Conservation (phyloP, 2,888 invertebrate genomes). For the Polylopha cassiicola region DNA sequence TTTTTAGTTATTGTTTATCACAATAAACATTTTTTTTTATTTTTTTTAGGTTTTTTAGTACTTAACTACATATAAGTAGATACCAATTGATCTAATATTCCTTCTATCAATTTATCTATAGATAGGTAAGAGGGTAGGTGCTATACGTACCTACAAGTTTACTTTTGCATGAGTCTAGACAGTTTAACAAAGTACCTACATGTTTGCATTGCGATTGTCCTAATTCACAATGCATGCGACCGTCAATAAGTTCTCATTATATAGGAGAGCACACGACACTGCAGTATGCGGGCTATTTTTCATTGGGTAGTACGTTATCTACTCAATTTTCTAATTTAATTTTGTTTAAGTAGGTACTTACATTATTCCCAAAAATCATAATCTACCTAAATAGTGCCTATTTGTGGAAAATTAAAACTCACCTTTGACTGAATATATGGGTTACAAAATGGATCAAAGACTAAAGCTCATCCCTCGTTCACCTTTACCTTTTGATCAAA, state of each 20-base stretch:
- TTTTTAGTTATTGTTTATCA: too few species aligned
- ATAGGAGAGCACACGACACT: neutral
- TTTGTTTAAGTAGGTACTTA: neutral
- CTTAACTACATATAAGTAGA: too few species aligned
- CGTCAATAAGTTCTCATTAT: conserved; percentile 24
- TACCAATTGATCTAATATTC: too few species aligned
- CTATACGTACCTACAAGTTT: too few species aligned
- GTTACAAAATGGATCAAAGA: neutral
- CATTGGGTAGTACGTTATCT: conserved; percentile 28
- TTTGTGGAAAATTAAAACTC: neutral
- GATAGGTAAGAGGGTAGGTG: too few species aligned
- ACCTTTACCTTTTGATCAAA: conserved; percentile 36
- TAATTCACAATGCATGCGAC: conserved; percentile 22
- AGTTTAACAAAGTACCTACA: neutral
- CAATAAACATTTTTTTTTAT: too few species aligned
- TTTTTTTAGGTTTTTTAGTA: too few species aligned
- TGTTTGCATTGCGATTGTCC: conserved; percentile 20
- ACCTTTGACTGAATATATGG: neutral
- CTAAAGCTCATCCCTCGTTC: conserved; percentile 16
- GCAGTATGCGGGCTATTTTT: conserved; percentile 26
- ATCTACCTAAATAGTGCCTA: neutral
- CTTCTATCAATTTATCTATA: too few species aligned
- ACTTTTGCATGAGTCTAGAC: too few species aligned
- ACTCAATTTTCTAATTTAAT: conserved; percentile 15
- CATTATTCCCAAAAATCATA: neutral